Conservation (phyloP, 2,113 vertebrate species). For the Peucedramus taeniatus region DNA sequence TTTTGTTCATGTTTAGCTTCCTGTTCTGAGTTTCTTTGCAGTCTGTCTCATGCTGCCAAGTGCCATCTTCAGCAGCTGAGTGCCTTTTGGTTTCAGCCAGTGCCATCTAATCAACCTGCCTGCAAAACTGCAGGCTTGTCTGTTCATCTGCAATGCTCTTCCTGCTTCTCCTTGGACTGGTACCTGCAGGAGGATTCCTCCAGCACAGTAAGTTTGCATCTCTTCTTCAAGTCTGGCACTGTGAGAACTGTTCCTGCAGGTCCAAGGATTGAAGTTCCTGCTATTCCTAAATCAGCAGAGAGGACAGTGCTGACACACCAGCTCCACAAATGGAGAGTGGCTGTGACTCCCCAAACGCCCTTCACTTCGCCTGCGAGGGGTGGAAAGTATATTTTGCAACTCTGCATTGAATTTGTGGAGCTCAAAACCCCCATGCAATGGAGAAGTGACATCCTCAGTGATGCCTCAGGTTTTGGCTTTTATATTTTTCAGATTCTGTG, state of each 20-base stretch:
- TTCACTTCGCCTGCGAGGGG: accelerated
- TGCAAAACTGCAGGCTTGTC: not conserved
- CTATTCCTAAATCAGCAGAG: not conserved
- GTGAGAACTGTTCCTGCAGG: not conserved
- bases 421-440: not conserved
- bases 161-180: not conserved
- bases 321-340: not conserved
- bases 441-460: not conserved
- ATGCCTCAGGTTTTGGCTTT: not conserved
- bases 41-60: not conserved
- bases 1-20: not conserved
- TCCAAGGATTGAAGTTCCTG: not conserved
- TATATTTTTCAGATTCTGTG: not conserved
- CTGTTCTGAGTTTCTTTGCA: not conserved
- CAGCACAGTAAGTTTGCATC: not conserved
- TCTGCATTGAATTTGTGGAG: not conserved
- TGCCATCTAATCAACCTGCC: not conserved
- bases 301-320: not conserved
- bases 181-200: not conserved
- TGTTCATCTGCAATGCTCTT: not conserved
- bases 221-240: not conserved
- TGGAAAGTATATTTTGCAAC: not conserved
- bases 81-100: not conserved
- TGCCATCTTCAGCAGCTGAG: not conserved
- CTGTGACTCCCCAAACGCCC: not conserved